phyloP scores from a whole-genome alignment of 2,113 vertebrate genomes.

The Ancistrus triradiatus region DNA sequence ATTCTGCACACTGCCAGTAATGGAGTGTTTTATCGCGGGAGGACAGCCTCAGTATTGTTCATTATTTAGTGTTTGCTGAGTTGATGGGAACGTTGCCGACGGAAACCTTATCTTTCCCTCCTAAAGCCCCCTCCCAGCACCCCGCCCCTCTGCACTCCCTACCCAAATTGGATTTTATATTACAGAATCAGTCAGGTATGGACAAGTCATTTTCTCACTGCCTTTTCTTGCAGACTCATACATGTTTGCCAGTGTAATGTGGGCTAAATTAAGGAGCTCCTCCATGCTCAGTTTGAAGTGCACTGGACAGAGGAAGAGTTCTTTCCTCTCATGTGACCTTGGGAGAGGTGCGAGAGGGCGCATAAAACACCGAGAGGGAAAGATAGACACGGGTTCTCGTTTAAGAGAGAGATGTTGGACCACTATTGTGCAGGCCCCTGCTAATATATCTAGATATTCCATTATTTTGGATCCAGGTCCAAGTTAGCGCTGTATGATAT shows the following conservation, averaged over 20 bases:
- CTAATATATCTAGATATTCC: no score
- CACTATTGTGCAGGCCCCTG: neutral
- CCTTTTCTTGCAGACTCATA: constrained; percentile 76
- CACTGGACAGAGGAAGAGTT: constrained; percentile 16
- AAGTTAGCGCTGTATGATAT: no score
- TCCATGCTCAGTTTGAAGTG: constrained; percentile 44
- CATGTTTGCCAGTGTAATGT: constrained; percentile 67
- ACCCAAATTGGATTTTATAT: constrained; percentile 96
- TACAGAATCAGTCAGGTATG: constrained; percentile 86
- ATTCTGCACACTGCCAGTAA: constrained; percentile 81
- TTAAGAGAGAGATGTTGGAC: neutral
- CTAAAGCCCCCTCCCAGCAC: constrained; percentile 67
- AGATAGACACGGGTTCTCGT: neutral
- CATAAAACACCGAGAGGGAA: neutral
- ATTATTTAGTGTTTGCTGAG: constrained; percentile 97
- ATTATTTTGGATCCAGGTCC: no score
- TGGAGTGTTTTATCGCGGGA: constrained; percentile 84
- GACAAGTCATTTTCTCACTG: constrained; percentile 87
- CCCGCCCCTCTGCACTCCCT: constrained; percentile 67
- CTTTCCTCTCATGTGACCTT: constrained; percentile 40
- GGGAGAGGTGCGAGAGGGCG: constrained; percentile 13
- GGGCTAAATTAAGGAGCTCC: constrained; percentile 61
- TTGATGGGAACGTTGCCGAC: constrained; percentile 75
- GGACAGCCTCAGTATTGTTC: constrained; percentile 84
- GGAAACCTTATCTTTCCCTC: constrained; percentile 79